A percentile compares a stretch with the other conserved stretches of the same genome.
These are phyloP conservation scores for Siphlonurus alternatus DNA, from an alignment of 2,888 invertebrate species.

Conservation along the genomic window DNA sequence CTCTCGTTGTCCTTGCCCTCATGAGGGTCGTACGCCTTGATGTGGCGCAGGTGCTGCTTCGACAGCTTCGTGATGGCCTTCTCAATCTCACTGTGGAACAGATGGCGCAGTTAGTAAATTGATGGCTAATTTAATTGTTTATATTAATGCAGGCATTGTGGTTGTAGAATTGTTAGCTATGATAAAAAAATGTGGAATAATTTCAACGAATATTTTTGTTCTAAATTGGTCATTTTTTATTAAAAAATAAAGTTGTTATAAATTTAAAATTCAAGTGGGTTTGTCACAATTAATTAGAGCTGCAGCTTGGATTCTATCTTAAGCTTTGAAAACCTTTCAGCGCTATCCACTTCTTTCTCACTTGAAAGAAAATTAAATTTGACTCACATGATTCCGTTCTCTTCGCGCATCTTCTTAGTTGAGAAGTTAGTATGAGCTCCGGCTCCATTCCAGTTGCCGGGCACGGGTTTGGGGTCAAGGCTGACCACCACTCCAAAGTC, in stretches of 20 bases:
- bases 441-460: conserved; percentile 86
- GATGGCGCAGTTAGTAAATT: too few species aligned
- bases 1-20: conserved; percentile 94
- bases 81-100: conserved; percentile 75
- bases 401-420: conserved; percentile 77
- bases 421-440: conserved; percentile 93
- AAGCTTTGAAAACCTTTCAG: too few species aligned
- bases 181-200: too few species aligned
- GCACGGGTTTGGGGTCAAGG: conserved; percentile 59
- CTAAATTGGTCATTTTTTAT: background rate
- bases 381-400: conserved; percentile 50
- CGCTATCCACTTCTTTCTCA: conserved; percentile 89
- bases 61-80: conserved; percentile 89
- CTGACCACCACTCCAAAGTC: conserved; percentile 73
- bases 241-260: too few species aligned
- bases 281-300: too few species aligned
- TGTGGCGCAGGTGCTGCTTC: conserved; percentile 81
- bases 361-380: conserved; percentile 28
- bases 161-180: too few species aligned
- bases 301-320: too few species aligned
- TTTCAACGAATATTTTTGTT: background rate
- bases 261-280: too few species aligned
- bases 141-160: too few species aligned
- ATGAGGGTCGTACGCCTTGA: conserved; percentile 90
- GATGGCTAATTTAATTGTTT: too few species aligned